Base-by-base conservation (phyloP, 2,888 invertebrate genomes). In the Lucinisca nassula region DNA sequence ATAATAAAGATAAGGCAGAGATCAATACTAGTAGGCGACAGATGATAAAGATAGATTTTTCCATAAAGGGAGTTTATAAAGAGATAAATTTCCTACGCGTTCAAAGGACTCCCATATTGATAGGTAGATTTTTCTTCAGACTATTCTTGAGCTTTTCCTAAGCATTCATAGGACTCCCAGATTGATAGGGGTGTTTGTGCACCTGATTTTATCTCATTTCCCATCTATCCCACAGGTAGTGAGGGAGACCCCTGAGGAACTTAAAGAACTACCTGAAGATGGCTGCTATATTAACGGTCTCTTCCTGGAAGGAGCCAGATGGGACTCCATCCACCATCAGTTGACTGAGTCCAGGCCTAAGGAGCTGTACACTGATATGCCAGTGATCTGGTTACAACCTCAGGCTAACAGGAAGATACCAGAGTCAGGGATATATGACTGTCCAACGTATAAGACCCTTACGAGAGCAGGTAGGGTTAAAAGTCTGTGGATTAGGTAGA, bases 381-480 rank as follows among this genome's bases (percentile, higher is more conserved):
- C 97, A 0, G 97, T 97, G 32, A 97, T 98, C 78, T 97, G 97
- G 97, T 96, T 98, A 95, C 96, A 97, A 67, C 98, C 98, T 0
- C 97, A 97, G 92, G 97, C 97, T 90, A 96, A 97, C 92, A 97
- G 98, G 94, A 96, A 96, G 76, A 95, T 97, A 24, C 97, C 97
- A 0, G 86, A 91, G 3, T 75, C 67, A 0, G 97, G 97, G 45
- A 91, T 95, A 61, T 97, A 97, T 92, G 96, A 97, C 45, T 97
- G 97, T 94, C 97, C 97, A 0, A 97, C 97, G 75, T 97, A 97
- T 95, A 97, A 97, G 95, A 97, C 97, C 0, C 96, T 97, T 10
- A 97, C 97, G 40, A 95, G 97, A 92, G 97, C 97, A 77, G 96
- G 96, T 96, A 81, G 84, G 92, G 89, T 17, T 58, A 14, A 27